These are phyloP conservation scores for Leistus spinibarbis DNA, from an alignment of 2,888 invertebrate species.

Conservation along the genomic window DNA sequence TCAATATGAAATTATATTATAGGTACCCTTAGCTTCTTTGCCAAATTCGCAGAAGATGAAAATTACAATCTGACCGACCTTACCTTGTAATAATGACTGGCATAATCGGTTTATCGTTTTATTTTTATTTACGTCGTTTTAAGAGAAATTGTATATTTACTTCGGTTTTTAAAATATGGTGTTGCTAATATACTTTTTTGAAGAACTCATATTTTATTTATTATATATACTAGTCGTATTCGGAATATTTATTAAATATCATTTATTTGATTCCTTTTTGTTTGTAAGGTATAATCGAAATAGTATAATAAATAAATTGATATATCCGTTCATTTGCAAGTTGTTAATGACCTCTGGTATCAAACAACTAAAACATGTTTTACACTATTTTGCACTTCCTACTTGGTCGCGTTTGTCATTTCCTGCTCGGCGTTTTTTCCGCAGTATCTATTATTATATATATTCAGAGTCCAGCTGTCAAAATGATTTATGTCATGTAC, in stretches of 20 bases:
- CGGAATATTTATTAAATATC: no score
- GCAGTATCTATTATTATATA: neutral
- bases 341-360: constrained; percentile 30
- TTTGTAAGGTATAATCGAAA: neutral
- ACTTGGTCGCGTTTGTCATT: constrained; percentile 20
- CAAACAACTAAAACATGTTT: constrained; percentile 5
- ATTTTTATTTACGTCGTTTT: constrained; percentile 24
- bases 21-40: neutral
- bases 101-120: constrained; percentile 37
- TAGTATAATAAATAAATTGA: neutral
- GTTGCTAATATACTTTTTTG: neutral
- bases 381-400: constrained; percentile 36
- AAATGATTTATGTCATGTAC: neutral
- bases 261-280: neutral
- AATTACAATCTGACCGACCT: neutral
- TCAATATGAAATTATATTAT: constrained; percentile 35
- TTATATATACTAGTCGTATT: no score
- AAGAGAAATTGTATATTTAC: neutral
- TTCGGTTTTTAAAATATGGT: neutral
- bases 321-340: constrained; percentile 1
- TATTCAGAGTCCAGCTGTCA: neutral
- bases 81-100: constrained; percentile 1
- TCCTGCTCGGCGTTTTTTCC: constrained; percentile 14
- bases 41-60: constrained; percentile 12
- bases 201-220: neutral